phyloP scores from a whole-genome alignment of 2,113 vertebrate species.

The Austrofundulus limnaeus region DNA sequence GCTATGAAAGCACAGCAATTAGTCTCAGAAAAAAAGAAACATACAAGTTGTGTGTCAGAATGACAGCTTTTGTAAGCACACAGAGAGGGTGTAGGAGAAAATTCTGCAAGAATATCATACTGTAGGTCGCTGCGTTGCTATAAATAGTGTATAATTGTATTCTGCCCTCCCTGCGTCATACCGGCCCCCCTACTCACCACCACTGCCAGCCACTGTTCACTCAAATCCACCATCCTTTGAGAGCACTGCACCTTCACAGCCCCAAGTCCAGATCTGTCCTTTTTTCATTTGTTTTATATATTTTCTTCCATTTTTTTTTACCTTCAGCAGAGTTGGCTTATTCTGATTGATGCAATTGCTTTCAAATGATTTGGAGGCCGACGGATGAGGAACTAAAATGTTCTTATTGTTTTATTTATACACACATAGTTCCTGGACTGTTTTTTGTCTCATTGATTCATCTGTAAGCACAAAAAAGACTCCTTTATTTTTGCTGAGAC shows the following conservation, averaged over 20 bases:
- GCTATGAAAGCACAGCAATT: constrained; percentile 5
- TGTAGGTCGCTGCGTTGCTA: constrained; percentile 52
- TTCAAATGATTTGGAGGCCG: constrained; percentile 2
- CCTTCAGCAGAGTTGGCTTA: background rate
- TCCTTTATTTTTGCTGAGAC: background rate
- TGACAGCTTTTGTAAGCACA: constrained; percentile 19
- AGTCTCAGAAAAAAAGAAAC: constrained; percentile 23
- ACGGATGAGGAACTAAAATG: constrained; percentile 20
- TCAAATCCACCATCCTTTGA: constrained; percentile 24
- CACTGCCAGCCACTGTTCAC: constrained; percentile 44
- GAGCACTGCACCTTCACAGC: constrained; percentile 11
- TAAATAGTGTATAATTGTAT: constrained; percentile 65
- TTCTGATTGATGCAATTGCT: constrained; percentile 1
- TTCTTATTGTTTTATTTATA: constrained; percentile 2
- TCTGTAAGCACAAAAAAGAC: background rate
- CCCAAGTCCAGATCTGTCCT: background rate
- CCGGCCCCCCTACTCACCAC: constrained; percentile 39
- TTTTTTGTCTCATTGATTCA: constrained; percentile 31
- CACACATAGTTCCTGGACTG: constrained; percentile 13
- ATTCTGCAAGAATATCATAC: constrained; percentile 50
- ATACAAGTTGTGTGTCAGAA: background rate
- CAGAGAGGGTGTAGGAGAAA: constrained; percentile 14
- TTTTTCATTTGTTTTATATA: too few species aligned
- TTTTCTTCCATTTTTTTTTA: background rate
- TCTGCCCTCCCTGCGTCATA: constrained; percentile 47